Percentiles rank a stretch among this genome's conserved stretches.
Conservation (phyloP, 2,888 invertebrate species). For the Neoaliturus tenellus region DNA sequence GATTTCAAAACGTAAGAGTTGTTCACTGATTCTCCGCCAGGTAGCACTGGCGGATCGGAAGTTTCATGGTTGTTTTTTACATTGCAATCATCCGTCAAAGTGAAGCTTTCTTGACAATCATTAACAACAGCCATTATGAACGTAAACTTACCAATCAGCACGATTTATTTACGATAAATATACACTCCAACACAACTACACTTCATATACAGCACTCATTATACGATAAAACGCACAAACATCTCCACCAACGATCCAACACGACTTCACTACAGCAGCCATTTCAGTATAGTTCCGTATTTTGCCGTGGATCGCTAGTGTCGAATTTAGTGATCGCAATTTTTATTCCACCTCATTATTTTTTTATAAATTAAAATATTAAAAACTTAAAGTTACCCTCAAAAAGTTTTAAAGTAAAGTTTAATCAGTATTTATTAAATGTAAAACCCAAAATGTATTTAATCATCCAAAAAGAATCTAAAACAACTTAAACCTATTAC, state of each 20-base stretch:
- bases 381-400: no score
- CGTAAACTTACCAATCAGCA: background rate
- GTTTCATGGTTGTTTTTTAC: constrained; percentile 66
- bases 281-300: constrained; percentile 18
- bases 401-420: no score
- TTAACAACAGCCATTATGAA: constrained; percentile 37
- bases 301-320: constrained; percentile 19
- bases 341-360: no score
- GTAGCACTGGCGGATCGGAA: constrained; percentile 68
- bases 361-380: no score
- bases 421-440: no score
- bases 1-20: constrained; percentile 64
- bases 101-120: constrained; percentile 37
- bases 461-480: no score
- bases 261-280: constrained; percentile 30
- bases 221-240: constrained; percentile 11
- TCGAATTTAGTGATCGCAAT: background rate
- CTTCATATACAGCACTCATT: background rate
- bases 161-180: background rate
- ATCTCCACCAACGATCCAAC: background rate
- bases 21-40: constrained; percentile 69
- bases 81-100: constrained; percentile 62
- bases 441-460: no score
- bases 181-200: constrained; percentile 15
- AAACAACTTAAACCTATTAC: no score